Percentiles rank a stretch among this genome's conserved stretches.
These are phyloP conservation scores for Halisarca cf. caerulea DNA, from an alignment of 37 sponge, comb jelly and placozoan species.

Conservation along the genomic window DNA sequence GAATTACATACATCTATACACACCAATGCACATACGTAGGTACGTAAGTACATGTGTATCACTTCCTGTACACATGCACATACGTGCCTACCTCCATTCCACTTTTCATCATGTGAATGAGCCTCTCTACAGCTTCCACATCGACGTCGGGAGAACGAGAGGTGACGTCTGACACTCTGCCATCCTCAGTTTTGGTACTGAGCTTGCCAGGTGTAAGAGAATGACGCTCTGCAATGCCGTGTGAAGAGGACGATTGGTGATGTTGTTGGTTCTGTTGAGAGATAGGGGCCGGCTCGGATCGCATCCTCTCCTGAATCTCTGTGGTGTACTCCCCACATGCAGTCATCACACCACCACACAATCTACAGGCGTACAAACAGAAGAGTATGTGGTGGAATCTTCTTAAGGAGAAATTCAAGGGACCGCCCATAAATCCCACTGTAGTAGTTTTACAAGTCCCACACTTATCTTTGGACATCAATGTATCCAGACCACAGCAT, in stretches of 20 bases:
- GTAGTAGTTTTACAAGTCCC: no score
- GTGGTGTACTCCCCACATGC: background rate
- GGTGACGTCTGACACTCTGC: background rate
- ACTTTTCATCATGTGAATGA: constrained; percentile 54
- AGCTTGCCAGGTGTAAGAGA: background rate
- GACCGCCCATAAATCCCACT: no score
- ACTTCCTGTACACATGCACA: no score
- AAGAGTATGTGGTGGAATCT: no score
- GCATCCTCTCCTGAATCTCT: background rate
- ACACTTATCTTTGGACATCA: no score
- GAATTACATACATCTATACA: no score
- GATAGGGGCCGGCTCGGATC: background rate
- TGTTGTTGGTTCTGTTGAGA: background rate
- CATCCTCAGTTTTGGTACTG: background rate
- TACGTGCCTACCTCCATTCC: constrained; percentile 23
- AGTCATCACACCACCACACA: constrained; percentile 17
- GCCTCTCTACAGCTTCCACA: background rate
- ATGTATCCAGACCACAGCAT: no score
- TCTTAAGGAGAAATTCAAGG: no score
- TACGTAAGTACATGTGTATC: background rate
- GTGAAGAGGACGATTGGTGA: background rate
- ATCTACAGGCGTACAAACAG: background rate
- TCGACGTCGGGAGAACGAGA: background rate
- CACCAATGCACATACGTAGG: no score
- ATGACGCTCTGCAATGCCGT: background rate